Evolutionary conservation across 2,888 invertebrate species (phyloP).

Genomic region (Mimumesa dahlbomi): DNA sequence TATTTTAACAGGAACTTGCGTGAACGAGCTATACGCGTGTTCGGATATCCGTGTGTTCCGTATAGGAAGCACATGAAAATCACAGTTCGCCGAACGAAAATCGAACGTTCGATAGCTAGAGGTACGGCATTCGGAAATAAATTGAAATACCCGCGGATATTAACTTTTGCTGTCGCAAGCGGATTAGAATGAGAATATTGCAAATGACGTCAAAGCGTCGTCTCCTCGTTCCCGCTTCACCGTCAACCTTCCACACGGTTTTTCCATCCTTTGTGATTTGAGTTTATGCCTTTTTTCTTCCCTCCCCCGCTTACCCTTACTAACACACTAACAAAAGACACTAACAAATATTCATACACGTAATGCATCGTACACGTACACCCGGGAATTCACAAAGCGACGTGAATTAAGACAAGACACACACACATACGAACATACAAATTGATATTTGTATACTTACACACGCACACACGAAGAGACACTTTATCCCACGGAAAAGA

Average conservation of each 20-base stretch:
- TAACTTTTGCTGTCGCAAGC: slow-evolving; percentile 24
- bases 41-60: neutral
- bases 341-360: too few species aligned
- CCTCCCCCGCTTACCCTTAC: slow-evolving; percentile 3
- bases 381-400: neutral
- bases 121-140: too few species aligned
- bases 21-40: neutral
- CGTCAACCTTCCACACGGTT: slow-evolving; percentile 4
- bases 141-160: too few species aligned
- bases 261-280: slow-evolving; percentile 30
- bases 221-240: too few species aligned
- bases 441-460: too few species aligned
- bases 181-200: too few species aligned
- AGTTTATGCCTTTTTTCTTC: slow-evolving; percentile 23
- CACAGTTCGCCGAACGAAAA: too few species aligned
- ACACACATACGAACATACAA: neutral
- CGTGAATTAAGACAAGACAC: neutral
- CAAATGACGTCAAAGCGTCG: too few species aligned
- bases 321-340: slow-evolving; percentile 43
- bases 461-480: neutral
- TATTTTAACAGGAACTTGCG: neutral
- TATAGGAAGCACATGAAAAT: too few species aligned
- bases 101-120: too few species aligned
- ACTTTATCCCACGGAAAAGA: too few species aligned
- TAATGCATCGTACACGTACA: neutral